Conservation (phyloP, 2,797 vertebrate species). For the Gymnothorax reevesii region DNA sequence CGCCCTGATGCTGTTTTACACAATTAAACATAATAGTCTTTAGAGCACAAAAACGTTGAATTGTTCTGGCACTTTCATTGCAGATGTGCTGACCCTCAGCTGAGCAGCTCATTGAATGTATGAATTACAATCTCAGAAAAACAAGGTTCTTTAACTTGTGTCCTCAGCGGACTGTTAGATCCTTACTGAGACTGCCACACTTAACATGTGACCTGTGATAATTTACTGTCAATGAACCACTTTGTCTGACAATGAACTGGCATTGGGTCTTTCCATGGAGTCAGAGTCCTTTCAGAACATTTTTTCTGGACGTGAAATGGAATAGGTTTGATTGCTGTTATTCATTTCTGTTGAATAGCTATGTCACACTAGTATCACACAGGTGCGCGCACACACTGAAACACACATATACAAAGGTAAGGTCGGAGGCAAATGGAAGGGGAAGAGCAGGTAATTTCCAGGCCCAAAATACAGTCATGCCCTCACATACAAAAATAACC, state of each 20-base stretch:
- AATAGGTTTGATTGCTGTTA: not conserved
- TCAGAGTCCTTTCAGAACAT: no score
- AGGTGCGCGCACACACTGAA: not conserved
- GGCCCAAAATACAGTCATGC: not conserved
- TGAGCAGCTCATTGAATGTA: not conserved
- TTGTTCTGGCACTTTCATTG: slow-evolving; percentile 32
- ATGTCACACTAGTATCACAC: not conserved
- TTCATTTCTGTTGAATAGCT: not conserved
- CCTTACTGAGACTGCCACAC: no score
- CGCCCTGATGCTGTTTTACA: slow-evolving; percentile 45
- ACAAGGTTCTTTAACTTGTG: no score
- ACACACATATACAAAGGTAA: not conserved
- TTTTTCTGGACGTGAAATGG: no score
- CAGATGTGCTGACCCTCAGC: not conserved
- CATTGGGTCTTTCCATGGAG: no score
- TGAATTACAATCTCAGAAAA: not conserved
- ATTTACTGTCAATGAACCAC: no score
- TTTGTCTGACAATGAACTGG: no score
- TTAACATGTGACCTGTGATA: no score
- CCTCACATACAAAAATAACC: not conserved
- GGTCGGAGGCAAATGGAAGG: not conserved
- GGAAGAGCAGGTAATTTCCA: not conserved
- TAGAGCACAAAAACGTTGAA: slow-evolving; percentile 44
- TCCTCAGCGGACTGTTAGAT: no score
- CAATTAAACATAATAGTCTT: not conserved